Percentiles rank a stretch among this genome's conserved stretches.
phyloP scores from a whole-genome alignment of 64 coral and sea anemone species.

The Pocillopora verrucosa region DNA sequence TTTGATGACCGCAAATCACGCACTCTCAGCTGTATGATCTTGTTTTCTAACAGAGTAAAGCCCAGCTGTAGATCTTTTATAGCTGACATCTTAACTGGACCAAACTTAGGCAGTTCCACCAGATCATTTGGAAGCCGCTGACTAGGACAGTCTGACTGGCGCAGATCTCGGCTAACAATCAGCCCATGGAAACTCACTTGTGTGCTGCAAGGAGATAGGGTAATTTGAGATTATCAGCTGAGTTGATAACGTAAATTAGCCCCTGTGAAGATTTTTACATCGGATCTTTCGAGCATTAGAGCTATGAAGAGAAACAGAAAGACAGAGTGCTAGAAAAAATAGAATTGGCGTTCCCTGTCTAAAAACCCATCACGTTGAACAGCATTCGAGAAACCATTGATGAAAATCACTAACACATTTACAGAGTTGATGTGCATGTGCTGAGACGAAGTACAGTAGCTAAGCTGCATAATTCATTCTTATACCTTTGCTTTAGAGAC shows the following conservation, averaged over 20 bases:
- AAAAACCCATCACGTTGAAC: no score
- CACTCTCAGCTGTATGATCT: constrained; percentile 59
- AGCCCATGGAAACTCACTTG: constrained; percentile 74
- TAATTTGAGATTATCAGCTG: no score
- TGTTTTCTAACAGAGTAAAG: constrained; percentile 53
- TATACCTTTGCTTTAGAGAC: neutral
- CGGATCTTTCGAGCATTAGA: no score
- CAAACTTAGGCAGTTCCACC: constrained; percentile 72
- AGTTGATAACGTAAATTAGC: neutral
- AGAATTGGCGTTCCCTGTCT: no score
- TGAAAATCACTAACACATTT: no score
- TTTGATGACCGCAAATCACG: constrained; percentile 71
- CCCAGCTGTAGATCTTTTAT: constrained; percentile 66
- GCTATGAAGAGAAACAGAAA: no score
- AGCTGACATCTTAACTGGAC: constrained; percentile 31
- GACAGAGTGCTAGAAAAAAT: no score
- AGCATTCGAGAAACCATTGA: no score
- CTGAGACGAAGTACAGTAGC: neutral
- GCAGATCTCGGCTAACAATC: constrained; percentile 59
- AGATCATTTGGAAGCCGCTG: constrained; percentile 55
- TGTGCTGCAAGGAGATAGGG: neutral
- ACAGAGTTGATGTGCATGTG: no score
- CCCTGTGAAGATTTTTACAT: no score
- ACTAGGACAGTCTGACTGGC: constrained; percentile 48
- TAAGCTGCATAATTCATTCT: neutral